phyloP scores from a whole-genome alignment of 2,888 invertebrate genomes.

The Phorcus lineatus region DNA sequence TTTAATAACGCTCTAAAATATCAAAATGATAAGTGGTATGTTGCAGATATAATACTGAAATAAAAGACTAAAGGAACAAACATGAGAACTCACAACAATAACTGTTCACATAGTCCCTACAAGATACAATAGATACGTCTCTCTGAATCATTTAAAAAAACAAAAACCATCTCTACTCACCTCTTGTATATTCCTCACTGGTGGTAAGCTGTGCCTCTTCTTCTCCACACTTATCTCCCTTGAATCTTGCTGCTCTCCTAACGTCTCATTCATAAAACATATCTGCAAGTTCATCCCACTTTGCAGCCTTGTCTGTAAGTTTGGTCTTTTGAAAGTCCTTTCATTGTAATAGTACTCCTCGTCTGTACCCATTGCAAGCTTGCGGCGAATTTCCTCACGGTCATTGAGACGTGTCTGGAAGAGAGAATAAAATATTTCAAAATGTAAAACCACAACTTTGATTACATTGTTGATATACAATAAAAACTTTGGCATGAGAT shows the following conservation, averaged over 20 bases:
- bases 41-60: too few species aligned
- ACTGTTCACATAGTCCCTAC: too few species aligned
- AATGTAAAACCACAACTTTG: conserved; percentile 33
- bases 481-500: too few species aligned
- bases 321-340: conserved; percentile 88
- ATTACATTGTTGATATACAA: too few species aligned
- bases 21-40: too few species aligned
- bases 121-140: too few species aligned
- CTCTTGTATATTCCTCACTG: not conserved
- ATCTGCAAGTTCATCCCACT: conserved; percentile 92
- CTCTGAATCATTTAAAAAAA: too few species aligned
- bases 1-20: too few species aligned
- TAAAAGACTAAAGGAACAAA: too few species aligned
- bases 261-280: conserved; percentile 92
- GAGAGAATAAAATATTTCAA: conserved; percentile 6
- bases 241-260: conserved; percentile 28
- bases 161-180: not conserved
- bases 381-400: conserved; percentile 91
- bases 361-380: conserved; percentile 81
- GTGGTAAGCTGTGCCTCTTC: not conserved
- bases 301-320: conserved; percentile 87
- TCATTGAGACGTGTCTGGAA: conserved; percentile 88
- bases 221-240: conserved; percentile 1
- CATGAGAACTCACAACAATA: too few species aligned
- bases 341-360: conserved; percentile 75